These are phyloP conservation scores for Holcopasites calliopsidis DNA, from an alignment of 1,140 invertebrate genomes.

Conservation along the genomic window DNA sequence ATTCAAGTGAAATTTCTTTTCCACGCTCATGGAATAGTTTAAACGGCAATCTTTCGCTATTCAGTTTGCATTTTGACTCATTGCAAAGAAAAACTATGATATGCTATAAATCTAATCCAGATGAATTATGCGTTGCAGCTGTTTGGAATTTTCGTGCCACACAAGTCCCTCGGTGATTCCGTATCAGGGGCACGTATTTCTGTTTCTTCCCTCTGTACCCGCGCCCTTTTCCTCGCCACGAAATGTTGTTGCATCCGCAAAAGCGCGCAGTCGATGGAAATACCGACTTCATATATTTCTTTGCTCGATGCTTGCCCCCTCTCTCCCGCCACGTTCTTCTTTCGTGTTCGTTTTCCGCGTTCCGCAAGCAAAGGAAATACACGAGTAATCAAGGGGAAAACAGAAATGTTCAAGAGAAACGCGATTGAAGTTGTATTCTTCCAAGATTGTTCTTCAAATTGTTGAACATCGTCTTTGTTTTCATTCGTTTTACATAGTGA, in stretches of 20 bases:
- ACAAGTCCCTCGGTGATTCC: slow-evolving; percentile 8
- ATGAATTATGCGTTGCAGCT: background rate
- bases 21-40: too few relatives aligned
- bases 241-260: slow-evolving; percentile 5
- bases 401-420: slow-evolving; percentile 37
- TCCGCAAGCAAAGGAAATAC: slow-evolving; percentile 41
- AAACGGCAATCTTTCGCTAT: too few relatives aligned
- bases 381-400: slow-evolving; percentile 60
- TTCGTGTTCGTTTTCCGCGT: slow-evolving; percentile 8
- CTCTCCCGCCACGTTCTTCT: slow-evolving; percentile 11
- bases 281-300: slow-evolving; percentile 51
- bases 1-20: background rate
- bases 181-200: slow-evolving; percentile 21
- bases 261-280: slow-evolving; percentile 8
- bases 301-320: slow-evolving; percentile 46
- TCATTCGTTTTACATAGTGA: too few relatives aligned
- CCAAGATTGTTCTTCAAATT: too few relatives aligned
- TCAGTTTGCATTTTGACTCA: too few relatives aligned
- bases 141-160: background rate
- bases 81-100: too few relatives aligned
- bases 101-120: background rate
- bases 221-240: background rate
- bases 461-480: too few relatives aligned
- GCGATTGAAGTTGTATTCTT: slow-evolving; percentile 13
- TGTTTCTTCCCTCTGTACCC: background rate